Evolutionary conservation across 2,888 invertebrate genomes (phyloP), one percentile per base, ranked within the genome.

Genomic region (Chouioia cunea): DNA sequence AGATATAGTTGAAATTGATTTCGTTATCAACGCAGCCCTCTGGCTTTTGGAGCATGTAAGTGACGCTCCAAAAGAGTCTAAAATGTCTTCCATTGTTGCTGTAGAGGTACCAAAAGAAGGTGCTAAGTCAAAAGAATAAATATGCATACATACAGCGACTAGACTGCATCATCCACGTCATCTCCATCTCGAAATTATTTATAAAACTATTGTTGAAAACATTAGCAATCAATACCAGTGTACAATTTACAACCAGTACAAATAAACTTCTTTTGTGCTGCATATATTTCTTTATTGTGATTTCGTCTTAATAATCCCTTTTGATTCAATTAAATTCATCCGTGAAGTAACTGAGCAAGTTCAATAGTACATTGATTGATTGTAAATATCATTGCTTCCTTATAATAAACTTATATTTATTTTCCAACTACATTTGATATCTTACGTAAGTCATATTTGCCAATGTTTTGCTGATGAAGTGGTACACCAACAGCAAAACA

Each of bases 1-100:
- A 4, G 88, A 91, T 4, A 88, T 91, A 0, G 90, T 90, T 10
- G 93, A 94, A 81, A 91, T 93, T 80, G 95, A 95, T 85, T 88
- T 89, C 76, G 86, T 93, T 36, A 91, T 96, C 77, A 94, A 95
- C 83, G 87, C 90, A 23, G 88, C 89, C 0, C 79, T 81, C 89
- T 68, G 64, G 64, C 16, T 70, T 50, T 18, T 71, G 50, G 63
- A 71, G n/a, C 57, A 71, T 20, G 58, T 58, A 18, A 57, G 23
- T 18, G 63, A 71, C n/a, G 16, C 15, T 23, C 52, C 65, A n/a
- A 50, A 20, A 48, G 23, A 20, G 43, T 50, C 52, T 43, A 2
- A 20, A 46, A 65, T 63, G n/a, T 59, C 66, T 44, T 16, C 47
- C 22, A 2, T 73, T 20, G 15, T 73, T 58, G 73, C 54, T 16